A percentile compares a stretch with the other conserved stretches of the same genome.
Conservation (phyloP, 2,113 vertebrate genomes). For the Carollia perspicillata region DNA sequence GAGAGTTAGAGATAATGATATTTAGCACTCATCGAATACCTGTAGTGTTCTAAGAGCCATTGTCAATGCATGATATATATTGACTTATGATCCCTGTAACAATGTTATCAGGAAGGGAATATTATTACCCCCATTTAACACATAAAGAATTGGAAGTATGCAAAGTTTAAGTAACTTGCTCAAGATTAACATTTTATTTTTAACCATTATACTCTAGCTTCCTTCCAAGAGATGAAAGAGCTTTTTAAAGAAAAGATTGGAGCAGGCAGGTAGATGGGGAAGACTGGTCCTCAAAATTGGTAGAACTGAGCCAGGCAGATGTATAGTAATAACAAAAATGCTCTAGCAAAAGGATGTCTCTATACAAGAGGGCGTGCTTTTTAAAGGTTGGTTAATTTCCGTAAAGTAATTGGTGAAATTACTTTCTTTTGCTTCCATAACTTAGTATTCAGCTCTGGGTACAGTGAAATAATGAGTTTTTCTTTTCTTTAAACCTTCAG, state of each 20-base stretch:
- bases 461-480: background rate
- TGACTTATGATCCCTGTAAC: background rate
- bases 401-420: background rate
- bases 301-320: background rate
- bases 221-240: background rate
- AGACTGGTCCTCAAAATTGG: background rate
- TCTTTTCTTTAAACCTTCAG: background rate
- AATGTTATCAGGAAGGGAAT: background rate
- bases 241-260: background rate
- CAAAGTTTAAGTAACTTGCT: constrained; percentile 33
- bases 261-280: background rate
- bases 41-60: background rate
- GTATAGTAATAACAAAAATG: background rate
- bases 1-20: background rate
- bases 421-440: background rate
- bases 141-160: background rate
- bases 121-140: background rate
- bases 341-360: background rate
- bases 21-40: background rate
- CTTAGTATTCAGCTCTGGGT: background rate
- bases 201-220: background rate
- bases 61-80: background rate
- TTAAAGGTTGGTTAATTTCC: background rate
- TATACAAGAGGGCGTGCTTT: background rate
- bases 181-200: background rate